Evolutionary conservation across 2,888 invertebrate species (phyloP).

Genomic region (Tetanocera ferruginea): DNA sequence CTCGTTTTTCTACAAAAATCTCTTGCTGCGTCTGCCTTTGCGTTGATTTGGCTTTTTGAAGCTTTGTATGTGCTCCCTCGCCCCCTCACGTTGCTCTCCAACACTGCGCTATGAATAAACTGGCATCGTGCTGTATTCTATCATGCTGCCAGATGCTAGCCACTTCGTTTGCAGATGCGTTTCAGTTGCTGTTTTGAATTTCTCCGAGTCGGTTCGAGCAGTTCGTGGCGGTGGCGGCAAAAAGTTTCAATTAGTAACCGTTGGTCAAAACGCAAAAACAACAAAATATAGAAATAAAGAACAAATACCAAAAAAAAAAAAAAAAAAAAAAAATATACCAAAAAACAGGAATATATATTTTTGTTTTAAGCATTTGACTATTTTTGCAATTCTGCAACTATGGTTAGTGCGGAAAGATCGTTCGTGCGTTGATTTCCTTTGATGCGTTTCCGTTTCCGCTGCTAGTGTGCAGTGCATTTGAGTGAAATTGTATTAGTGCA

Average conservation of each 20-base stretch:
- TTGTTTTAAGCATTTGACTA: background rate
- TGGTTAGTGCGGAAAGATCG: conserved; percentile 31
- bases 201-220: conserved; percentile 63
- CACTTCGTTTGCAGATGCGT: conserved; percentile 47
- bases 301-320: conserved; percentile 32
- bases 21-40: background rate
- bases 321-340: conserved; percentile 12
- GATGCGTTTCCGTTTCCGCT: conserved; percentile 41
- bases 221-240: conserved; percentile 30
- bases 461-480: background rate
- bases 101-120: too few relatives aligned
- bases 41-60: background rate
- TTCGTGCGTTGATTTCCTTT: conserved; percentile 37
- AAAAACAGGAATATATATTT: background rate
- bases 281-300: conserved; percentile 6
- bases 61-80: too few relatives aligned
- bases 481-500: conserved; percentile 15
- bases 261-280: background rate
- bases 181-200: conserved; percentile 67
- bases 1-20: conserved; percentile 1
- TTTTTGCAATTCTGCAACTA: background rate
- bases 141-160: conserved; percentile 20
- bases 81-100: too few relatives aligned
- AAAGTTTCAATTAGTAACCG: background rate
- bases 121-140: background rate